Conservation (phyloP, 1,140 invertebrate genomes). For the Macrobrachium nipponense region DNA sequence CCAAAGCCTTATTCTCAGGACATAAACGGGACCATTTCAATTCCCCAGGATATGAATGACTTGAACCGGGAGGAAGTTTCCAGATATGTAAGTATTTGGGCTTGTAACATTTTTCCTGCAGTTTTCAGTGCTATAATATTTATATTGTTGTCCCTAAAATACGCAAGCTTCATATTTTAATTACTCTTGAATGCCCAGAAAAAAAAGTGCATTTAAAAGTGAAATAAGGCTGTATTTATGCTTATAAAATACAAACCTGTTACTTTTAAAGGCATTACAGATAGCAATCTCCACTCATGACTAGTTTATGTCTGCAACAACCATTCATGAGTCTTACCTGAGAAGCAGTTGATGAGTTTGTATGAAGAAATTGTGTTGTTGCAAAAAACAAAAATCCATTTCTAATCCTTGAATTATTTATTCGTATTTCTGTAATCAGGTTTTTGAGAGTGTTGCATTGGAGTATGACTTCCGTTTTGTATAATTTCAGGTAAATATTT, state of each 20-base stretch:
- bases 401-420: too few species aligned
- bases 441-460: too few species aligned
- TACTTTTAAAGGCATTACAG: too few species aligned
- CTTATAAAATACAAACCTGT: not conserved
- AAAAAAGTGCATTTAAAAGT: too few species aligned
- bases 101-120: not conserved
- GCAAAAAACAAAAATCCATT: too few species aligned
- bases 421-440: too few species aligned
- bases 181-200: too few species aligned
- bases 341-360: too few species aligned
- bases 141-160: not conserved
- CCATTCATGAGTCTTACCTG: too few species aligned
- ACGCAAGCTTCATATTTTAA: not conserved
- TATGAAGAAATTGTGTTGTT: too few species aligned
- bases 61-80: conserved; percentile 87
- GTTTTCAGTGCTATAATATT: conserved; percentile 21
- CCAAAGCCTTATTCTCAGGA: conserved; percentile 78
- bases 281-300: too few species aligned
- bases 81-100: conserved; percentile 77
- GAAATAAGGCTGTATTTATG: not conserved
- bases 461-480: not conserved
- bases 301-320: too few species aligned
- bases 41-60: conserved; percentile 94
- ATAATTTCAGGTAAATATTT: not conserved
- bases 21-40: conserved; percentile 78